Conservation (phyloP, 2,888 invertebrate species). For the Catocala nupta region DNA sequence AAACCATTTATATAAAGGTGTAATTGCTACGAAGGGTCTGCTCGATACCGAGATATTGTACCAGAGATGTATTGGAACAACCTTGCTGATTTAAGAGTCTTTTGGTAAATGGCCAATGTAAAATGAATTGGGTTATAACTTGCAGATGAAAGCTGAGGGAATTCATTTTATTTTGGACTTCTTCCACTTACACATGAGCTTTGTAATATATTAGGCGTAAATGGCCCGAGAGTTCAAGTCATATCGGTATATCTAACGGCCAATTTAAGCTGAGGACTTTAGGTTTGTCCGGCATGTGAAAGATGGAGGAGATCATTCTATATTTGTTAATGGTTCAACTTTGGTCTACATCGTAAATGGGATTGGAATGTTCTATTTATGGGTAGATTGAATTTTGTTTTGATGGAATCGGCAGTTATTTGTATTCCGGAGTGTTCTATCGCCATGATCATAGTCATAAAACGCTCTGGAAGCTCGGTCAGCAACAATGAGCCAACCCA, state of each 20-base stretch:
- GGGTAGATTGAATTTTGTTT: not conserved
- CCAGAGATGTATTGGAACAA: slow-evolving; percentile 15
- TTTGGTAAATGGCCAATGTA: not conserved
- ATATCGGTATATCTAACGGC: not conserved
- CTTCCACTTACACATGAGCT: not conserved
- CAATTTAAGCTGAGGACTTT: not conserved
- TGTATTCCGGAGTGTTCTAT: no score
- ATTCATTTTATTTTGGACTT: not conserved
- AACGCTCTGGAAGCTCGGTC: no score
- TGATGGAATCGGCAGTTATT: no score
- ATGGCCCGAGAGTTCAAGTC: not conserved
- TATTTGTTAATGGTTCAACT: slow-evolving; percentile 2
- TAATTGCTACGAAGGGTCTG: slow-evolving; percentile 25
- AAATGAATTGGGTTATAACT: not conserved
- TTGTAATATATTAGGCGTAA: slow-evolving; percentile 6
- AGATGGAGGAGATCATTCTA: not conserved
- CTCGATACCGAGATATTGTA: slow-evolving; percentile 24
- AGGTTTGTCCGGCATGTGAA: not conserved
- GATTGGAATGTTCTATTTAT: not conserved
- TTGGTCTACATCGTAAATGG: slow-evolving; percentile 6
- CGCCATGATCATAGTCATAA: no score
- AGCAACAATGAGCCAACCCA: no score
- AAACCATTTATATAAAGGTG: slow-evolving; percentile 7
- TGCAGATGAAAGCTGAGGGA: not conserved
- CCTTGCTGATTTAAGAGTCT: not conserved